Conservation (phyloP, 2,888 invertebrate species). For the Nowickia ferox region DNA sequence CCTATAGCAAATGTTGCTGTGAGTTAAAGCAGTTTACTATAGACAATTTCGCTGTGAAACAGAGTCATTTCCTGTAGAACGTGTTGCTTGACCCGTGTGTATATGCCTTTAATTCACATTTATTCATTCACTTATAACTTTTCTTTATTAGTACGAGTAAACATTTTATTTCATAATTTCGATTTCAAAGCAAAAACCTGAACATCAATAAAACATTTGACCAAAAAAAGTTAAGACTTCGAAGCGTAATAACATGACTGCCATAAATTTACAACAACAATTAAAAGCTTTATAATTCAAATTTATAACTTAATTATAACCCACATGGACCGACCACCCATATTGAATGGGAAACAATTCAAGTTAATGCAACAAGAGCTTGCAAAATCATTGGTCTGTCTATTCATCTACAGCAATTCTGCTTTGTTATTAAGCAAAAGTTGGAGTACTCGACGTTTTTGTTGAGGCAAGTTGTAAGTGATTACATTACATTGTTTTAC, state of each 20-base stretch:
- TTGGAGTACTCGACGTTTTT: constrained; percentile 19
- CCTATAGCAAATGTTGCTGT: no score
- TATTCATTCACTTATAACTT: no score
- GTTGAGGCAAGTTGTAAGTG: constrained; percentile 24
- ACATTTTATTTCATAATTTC: background rate
- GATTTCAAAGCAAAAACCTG: background rate
- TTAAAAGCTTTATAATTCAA: constrained; percentile 47
- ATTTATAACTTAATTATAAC: constrained; percentile 67
- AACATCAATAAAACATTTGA: background rate
- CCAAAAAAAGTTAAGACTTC: background rate
- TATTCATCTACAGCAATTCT: constrained; percentile 36
- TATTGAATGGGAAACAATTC: constrained; percentile 43
- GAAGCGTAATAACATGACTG: background rate
- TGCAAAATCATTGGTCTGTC: background rate
- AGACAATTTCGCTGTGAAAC: no score
- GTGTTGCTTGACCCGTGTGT: no score
- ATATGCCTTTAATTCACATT: no score
- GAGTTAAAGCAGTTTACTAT: no score
- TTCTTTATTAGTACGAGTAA: background rate
- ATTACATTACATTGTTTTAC: constrained; percentile 64
- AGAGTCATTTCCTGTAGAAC: no score
- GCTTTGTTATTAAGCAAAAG: constrained; percentile 22
- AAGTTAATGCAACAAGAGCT: background rate
- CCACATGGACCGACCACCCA: constrained; percentile 62
- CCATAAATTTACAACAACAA: background rate